Evolutionary conservation across 2,888 invertebrate species (phyloP).

Genomic region (Agrochola litura): DNA sequence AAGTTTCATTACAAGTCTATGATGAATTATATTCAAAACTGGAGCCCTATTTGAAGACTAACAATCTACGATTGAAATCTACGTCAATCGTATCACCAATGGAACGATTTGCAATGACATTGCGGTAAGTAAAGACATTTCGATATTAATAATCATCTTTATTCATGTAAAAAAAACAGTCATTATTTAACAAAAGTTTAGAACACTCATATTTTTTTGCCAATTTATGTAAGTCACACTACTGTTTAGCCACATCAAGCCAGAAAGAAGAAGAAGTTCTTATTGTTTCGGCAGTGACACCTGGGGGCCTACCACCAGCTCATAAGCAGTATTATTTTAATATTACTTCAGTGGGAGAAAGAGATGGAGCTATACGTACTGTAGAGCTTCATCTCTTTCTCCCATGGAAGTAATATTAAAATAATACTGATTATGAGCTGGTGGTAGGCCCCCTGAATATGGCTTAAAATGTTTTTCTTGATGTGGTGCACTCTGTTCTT

Average conservation of each 20-base stretch:
- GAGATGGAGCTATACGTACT: too few species aligned
- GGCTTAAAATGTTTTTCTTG: slow-evolving; percentile 63
- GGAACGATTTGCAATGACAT: slow-evolving; percentile 63
- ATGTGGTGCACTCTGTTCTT: slow-evolving; percentile 59
- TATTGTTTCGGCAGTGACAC: slow-evolving; percentile 63
- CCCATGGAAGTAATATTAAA: too few species aligned
- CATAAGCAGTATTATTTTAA: too few species aligned
- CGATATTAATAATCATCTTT: slow-evolving; percentile 60
- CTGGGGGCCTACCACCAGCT: neutral
- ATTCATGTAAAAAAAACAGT: slow-evolving; percentile 62
- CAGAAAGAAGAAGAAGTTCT: slow-evolving; percentile 62
- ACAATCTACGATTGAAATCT: slow-evolving; percentile 63
- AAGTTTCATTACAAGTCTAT: slow-evolving; percentile 63
- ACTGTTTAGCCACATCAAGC: slow-evolving; percentile 63
- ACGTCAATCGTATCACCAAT: slow-evolving; percentile 63
- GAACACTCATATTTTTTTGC: slow-evolving; percentile 62
- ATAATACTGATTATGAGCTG: too few species aligned
- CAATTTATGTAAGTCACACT: slow-evolving; percentile 63
- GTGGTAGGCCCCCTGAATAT: slow-evolving; percentile 38
- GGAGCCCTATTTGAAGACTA: slow-evolving; percentile 64
- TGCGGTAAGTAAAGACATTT: slow-evolving; percentile 64
- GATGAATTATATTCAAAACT: slow-evolving; percentile 66
- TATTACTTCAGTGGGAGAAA: too few species aligned
- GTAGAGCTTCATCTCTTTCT: too few species aligned
- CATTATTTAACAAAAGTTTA: slow-evolving; percentile 63